Evolutionary conservation across 1,140 invertebrate genomes (phyloP), one percentile per base, ranked within the genome.

Genomic region (Leptinotarsa undecemlineata): DNA sequence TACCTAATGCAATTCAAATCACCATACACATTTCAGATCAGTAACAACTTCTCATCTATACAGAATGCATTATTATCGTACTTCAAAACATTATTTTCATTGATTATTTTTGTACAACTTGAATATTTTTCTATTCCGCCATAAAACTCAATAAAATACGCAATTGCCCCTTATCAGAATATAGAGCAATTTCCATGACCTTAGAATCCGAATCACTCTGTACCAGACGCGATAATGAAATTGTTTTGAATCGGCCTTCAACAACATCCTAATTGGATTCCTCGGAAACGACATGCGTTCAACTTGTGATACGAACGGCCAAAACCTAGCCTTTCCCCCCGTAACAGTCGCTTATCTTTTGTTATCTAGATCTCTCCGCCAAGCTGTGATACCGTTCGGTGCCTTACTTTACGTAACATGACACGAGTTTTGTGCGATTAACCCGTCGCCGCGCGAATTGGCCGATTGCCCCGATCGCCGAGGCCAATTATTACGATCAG

Each of bases 291-390:
- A 57, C 51, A 57, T 19, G 51, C 15, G 17, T 17, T 19, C 51
- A 57, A 57, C 51, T 57, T 57, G 51, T 57, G 51, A 57, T 57
- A 57, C 51, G 51, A 57, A 4, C 51, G 51, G 51, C n/a, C 51
- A 57, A 57, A 14, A 57, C n/a, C 14, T 19, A 57, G 51, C 51
- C 51, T 19, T 15, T 17, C 2, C n/a, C 51, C n/a, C 51, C 51
- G 15, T 57, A 19, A 57, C 51, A 11, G 17, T n/a, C 51, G 51
- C 51, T 57, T 57, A 57, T 57, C 51, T 57, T 57, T 57, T 57
- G 51, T 57, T 57, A 57, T 57, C 51, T n/a, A 57, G 51, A 57
- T 57, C 51, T 57, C 15, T 57, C 15, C 15, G 51, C 15, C 15
- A 57, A 57, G 51, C n/a, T 19, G 51, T 57, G 51, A 57, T 57